phyloP scores from a whole-genome alignment of 2,888 invertebrate species.

The Dicranocentrus wangi region DNA sequence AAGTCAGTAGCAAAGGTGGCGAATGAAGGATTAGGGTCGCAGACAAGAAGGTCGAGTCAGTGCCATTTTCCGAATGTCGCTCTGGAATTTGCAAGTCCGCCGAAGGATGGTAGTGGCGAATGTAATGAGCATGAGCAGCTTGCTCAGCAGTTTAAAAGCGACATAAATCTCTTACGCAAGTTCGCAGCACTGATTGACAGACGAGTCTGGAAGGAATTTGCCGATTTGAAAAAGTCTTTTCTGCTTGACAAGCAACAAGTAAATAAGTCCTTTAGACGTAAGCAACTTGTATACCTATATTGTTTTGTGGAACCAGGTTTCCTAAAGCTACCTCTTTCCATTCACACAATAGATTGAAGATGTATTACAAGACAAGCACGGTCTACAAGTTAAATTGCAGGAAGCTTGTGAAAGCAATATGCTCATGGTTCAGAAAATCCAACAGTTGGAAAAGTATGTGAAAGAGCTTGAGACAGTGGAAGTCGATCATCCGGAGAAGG shows the following conservation, averaged over 20 bases:
- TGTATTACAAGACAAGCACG: not conserved
- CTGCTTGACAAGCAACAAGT: slow-evolving; percentile 31
- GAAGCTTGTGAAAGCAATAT: slow-evolving; percentile 6
- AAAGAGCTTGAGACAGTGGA: no score
- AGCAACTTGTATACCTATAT: no score
- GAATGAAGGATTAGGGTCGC: no score
- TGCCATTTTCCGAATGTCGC: no score
- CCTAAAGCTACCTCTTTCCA: not conserved
- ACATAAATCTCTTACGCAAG: slow-evolving; percentile 9
- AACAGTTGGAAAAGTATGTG: no score
- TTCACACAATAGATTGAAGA: not conserved
- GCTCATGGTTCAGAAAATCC: slow-evolving; percentile 20
- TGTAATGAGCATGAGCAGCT: not conserved
- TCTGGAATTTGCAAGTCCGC: no score
- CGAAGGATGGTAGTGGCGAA: no score
- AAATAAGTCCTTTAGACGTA: not conserved
- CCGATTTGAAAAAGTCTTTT: not conserved
- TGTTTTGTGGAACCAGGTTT: no score
- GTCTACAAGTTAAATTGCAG: not conserved
- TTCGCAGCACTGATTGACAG: slow-evolving; percentile 9
- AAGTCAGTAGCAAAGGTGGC: not conserved
- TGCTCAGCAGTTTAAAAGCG: not conserved
- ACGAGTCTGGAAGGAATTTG: not conserved
- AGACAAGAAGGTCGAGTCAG: no score
- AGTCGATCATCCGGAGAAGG: slow-evolving; percentile 13